Evolutionary conservation across 2,113 vertebrate genomes (phyloP), one percentile per base, ranked within the genome.

Genomic region (Platichthys stellatus): DNA sequence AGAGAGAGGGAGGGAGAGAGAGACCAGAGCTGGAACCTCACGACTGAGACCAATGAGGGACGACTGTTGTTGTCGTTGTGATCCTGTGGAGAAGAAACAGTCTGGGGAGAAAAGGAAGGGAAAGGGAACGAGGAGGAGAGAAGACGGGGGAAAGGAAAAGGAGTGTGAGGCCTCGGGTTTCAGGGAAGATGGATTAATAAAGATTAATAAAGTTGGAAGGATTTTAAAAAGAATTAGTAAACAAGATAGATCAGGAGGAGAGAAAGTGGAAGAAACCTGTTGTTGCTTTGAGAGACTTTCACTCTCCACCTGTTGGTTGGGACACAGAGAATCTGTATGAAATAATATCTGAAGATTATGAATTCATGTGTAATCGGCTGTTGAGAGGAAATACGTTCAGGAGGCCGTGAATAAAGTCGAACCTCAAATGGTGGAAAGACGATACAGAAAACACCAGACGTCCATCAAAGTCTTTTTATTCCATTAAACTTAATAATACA

Each of bases 241-340:
- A 78, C 49, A 38, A 26, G 74, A 69, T 61, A 69, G 61, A 74
- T 47, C 31, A 31, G 31, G 31, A 8, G 15, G 74, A 40, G 58
- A 74, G 28, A 61, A 54, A 24, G 21, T 12, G 26, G 21, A 51
- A 38, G 31, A 24, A 58, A 24, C 15, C 8, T 31, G 59, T 80
- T 63, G 63, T 51, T 60, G 23, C 40, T 80, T 49, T 71, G 59
- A 53, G 65, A 38, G 35, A 38, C 6, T 69, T 82, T 24, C 54
- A 5, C 57, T 77, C 54, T 67, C 69, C 74, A 81, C 81, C 85
- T 85, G 83, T 87, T 90, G 83, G 84, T 45, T 76, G 45, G 77
- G 64, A 74, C 76, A 43, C 71, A 21, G 47, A 8, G 59, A 20
- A 57, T 65, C 60, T 45, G 57, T 60, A 49, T 57, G 75, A 72